Evolutionary conservation across 1,140 invertebrate species (phyloP).

Genomic region (Drosophila athabasca): DNA sequence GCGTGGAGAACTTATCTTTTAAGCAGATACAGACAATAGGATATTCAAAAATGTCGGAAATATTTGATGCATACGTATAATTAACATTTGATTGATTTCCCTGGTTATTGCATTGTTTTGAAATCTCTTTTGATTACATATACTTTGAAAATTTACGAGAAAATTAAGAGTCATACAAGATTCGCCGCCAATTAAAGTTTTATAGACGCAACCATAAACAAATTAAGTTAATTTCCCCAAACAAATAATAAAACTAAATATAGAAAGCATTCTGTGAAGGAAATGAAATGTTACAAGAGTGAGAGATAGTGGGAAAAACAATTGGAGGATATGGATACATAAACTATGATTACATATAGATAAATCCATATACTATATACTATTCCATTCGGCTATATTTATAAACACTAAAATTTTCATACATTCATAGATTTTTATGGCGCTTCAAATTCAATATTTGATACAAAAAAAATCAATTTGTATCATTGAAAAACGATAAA

Average conservation of each 20-base stretch:
- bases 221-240: slow-evolving; percentile 31
- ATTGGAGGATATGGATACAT: slow-evolving; percentile 47
- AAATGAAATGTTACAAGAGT: slow-evolving; percentile 12
- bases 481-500: slow-evolving; percentile 34
- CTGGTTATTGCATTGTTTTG: no score
- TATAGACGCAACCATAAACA: slow-evolving; percentile 52
- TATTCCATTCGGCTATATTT: slow-evolving; percentile 9
- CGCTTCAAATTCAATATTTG: slow-evolving; percentile 7
- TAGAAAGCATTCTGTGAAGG: slow-evolving; percentile 20
- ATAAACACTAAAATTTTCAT: slow-evolving; percentile 27
- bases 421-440: slow-evolving; percentile 17
- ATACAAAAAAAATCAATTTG: slow-evolving; percentile 35
- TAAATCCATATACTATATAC: not conserved
- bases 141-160: slow-evolving; percentile 20
- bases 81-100: slow-evolving; percentile 16
- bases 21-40: not conserved
- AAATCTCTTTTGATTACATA: slow-evolving; percentile 11
- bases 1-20: no score
- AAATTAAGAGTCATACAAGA: slow-evolving; percentile 1
- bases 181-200: slow-evolving; percentile 46
- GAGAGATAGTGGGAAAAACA: slow-evolving; percentile 23
- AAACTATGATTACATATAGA: slow-evolving; percentile 33
- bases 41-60: slow-evolving; percentile 8
- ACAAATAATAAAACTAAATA: slow-evolving; percentile 22
- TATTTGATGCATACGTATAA: not conserved